Evolutionary conservation across 2,113 vertebrate species (phyloP), one percentile per base, ranked within the genome.

Genomic region (Lucifuga dentata): DNA sequence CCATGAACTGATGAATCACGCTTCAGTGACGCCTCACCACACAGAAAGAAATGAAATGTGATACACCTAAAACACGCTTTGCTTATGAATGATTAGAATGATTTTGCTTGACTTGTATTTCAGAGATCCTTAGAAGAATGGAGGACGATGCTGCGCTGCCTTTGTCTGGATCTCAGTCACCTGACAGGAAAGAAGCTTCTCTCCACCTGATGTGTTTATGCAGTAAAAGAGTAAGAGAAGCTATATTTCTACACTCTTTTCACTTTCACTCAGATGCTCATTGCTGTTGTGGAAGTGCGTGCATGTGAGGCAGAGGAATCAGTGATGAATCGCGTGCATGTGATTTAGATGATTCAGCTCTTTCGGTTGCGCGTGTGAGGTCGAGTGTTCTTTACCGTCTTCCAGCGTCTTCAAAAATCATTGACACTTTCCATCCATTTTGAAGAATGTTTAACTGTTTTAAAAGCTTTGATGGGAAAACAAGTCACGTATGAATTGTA

Each of bases 381-480:
- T 78, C 60, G 70, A 85, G 64, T 68, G 65, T 88, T 68, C 63
- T 72, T 68, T 6, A 10, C 71, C 49, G 65, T 82, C 66, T 84
- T 87, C 77, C 78, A 72, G 61, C 1, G 10, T 57, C 74, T 77
- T 80, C 78, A 69, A 70, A 81, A 86, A 89, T 88, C 83, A 91
- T 88, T 90, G 78, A 87, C 81, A 73, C 53, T 74, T 73, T 85
- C 76, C 59, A 58, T 84, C 78, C 64, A 66, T 69, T 70, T 73
- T 76, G 78, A 84, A 61, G 73, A 91, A 92, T 90, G 83, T 90
- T 92, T 93, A 92, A 92, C 92, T 40, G 73, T 84, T 79, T 85
- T 83, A 76, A 69, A 67, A 44, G 48, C 4, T 51, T 65, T 86
- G 71, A 88, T 83, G 83, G 79, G 61, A 83, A 85, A 87, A 51